phyloP scores from a whole-genome alignment of 2,797 vertebrate genomes.

The Graptemys geographica region DNA sequence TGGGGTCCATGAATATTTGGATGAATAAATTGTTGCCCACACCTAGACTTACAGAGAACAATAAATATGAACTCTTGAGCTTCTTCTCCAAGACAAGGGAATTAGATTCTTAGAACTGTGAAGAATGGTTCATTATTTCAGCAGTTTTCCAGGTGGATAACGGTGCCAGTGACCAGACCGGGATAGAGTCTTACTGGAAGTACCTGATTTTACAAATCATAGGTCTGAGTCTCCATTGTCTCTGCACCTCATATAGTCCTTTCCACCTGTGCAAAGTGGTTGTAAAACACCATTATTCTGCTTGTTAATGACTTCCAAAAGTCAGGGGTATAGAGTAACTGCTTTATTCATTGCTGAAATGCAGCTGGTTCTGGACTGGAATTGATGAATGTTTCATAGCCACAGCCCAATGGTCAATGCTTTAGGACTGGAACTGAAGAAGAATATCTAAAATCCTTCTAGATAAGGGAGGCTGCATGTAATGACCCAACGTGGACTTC shows the following conservation, averaged over 20 bases:
- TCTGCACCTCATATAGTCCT: no score
- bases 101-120: not conserved
- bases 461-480: not conserved
- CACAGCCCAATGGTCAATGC: not conserved
- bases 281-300: not conserved
- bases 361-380: fast-evolving
- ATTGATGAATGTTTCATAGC: not conserved
- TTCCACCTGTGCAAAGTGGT: not conserved
- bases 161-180: not conserved
- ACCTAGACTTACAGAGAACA: not conserved
- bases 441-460: no score
- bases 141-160: not conserved
- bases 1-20: no score
- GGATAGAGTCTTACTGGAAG: not conserved
- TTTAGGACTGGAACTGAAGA: not conserved
- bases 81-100: not conserved
- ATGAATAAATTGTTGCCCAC: not conserved
- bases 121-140: not conserved
- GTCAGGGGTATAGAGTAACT: not conserved
- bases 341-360: fast-evolving
- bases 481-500: not conserved
- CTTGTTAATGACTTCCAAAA: not conserved
- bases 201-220: not conserved
- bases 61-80: not conserved
- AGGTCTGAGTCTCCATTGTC: not conserved